phyloP scores from a whole-genome alignment of 2,113 vertebrate genomes.

The Echinops telfairi region DNA sequence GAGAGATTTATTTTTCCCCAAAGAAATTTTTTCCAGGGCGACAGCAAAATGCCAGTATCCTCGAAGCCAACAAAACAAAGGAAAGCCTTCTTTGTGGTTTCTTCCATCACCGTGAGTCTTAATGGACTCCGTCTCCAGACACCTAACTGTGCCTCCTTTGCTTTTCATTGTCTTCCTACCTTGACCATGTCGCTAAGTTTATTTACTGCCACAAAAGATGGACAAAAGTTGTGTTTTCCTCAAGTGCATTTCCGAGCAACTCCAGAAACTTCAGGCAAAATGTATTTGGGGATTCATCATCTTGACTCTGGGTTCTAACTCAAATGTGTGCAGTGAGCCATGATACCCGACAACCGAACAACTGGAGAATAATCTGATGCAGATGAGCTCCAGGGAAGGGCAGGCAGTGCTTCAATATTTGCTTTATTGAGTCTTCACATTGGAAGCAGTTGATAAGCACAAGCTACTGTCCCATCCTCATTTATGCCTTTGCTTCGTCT shows the following conservation, averaged over 20 bases:
- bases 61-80: slow-evolving; percentile 59
- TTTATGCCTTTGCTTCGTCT: not conserved
- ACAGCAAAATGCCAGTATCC: slow-evolving; percentile 62
- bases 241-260: not conserved
- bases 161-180: slow-evolving; percentile 18
- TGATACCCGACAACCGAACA: not conserved
- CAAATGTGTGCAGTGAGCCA: not conserved
- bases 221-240: not conserved
- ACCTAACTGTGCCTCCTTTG: not conserved
- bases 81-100: slow-evolving; percentile 37
- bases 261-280: slow-evolving; percentile 28
- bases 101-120: slow-evolving; percentile 6
- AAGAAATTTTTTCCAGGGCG: slow-evolving; percentile 67
- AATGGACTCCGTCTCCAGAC: slow-evolving; percentile 11
- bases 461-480: not conserved
- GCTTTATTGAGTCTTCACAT: not conserved
- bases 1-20: not conserved
- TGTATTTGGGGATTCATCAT: not conserved
- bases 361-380: not conserved
- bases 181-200: not conserved
- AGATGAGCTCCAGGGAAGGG: not conserved
- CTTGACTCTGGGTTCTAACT: not conserved
- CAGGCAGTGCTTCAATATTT: not conserved
- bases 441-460: not conserved
- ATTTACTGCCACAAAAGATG: not conserved